These are phyloP conservation scores for Drosophila kepulauana DNA, from an alignment of 1,140 invertebrate genomes.

Conservation along the genomic window DNA sequence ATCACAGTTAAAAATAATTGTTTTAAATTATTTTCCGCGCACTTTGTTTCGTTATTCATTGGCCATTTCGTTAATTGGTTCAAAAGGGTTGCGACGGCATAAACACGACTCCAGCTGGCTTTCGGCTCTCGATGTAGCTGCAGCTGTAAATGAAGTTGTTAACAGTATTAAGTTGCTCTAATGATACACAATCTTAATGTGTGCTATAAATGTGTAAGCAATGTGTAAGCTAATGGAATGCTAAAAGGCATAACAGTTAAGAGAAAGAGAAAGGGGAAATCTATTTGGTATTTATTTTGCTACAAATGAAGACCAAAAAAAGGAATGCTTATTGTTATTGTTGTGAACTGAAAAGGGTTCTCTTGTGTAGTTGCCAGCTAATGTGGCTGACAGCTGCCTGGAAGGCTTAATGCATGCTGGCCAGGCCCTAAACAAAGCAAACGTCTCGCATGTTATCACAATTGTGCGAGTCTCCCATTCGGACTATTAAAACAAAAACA, in stretches of 20 bases:
- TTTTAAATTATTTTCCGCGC: constrained; percentile 8
- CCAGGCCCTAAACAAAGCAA: constrained; percentile 64
- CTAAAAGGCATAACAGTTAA: constrained; percentile 15
- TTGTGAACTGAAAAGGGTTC: constrained; percentile 51
- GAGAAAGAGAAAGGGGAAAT: constrained; percentile 52
- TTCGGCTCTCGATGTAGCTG: neutral
- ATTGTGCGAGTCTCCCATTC: neutral
- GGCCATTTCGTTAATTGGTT: constrained; percentile 24
- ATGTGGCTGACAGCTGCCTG: constrained; percentile 66
- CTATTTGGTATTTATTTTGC: constrained; percentile 39
- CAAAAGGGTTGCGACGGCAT: constrained; percentile 8
- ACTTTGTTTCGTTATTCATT: constrained; percentile 28
- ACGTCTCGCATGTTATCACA: constrained; percentile 52
- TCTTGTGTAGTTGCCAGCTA: constrained; percentile 26
- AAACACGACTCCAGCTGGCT: constrained; percentile 17
- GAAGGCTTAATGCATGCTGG: constrained; percentile 50
- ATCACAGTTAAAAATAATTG: constrained; percentile 7
- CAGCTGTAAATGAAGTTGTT: constrained; percentile 37
- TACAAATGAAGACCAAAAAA: constrained; percentile 48
- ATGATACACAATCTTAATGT: constrained; percentile 13
- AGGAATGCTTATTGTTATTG: constrained; percentile 43
- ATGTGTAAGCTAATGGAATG: neutral
- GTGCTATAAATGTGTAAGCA: neutral
- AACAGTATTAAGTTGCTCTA: constrained; percentile 10
- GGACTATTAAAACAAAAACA: neutral